Percentiles rank a stretch among this genome's conserved stretches.
Conservation (phyloP, 2,797 vertebrate species). For the Sciurus carolinensis region DNA sequence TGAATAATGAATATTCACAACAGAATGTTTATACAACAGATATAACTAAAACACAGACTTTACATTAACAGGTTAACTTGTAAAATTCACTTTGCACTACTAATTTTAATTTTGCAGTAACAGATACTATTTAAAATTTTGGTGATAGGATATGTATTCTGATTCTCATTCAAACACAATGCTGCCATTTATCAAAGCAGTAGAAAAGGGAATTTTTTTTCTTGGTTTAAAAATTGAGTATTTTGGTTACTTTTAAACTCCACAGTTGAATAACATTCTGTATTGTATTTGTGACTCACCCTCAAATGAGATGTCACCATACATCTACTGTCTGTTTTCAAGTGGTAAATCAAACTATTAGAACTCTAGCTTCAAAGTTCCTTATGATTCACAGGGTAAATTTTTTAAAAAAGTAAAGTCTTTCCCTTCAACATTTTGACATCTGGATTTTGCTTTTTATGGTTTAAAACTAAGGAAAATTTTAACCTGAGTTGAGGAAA, state of each 20-base stretch:
- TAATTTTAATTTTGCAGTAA: conserved; percentile 50
- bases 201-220: not conserved
- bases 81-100: not conserved
- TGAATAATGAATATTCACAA: conserved; percentile 32
- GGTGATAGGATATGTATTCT: not conserved
- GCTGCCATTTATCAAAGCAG: not conserved
- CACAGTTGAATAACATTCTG: not conserved
- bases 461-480: conserved; percentile 21
- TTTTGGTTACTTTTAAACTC: conserved; percentile 50
- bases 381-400: not conserved
- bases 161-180: conserved; percentile 54
- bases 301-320: conserved; percentile 35
- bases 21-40: not conserved
- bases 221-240: conserved; percentile 18
- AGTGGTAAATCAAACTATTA: conserved; percentile 23
- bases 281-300: conserved; percentile 41
- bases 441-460: conserved; percentile 21
- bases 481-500: not conserved
- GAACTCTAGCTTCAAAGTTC: conserved; percentile 30
- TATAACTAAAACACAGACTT: not conserved
- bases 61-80: not conserved
- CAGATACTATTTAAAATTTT: conserved; percentile 6
- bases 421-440: not conserved
- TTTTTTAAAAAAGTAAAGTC: conserved; percentile 20
- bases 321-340: not conserved